Evolutionary conservation across 2,888 invertebrate species (phyloP).

Genomic region (Meiosimyza decipiens): DNA sequence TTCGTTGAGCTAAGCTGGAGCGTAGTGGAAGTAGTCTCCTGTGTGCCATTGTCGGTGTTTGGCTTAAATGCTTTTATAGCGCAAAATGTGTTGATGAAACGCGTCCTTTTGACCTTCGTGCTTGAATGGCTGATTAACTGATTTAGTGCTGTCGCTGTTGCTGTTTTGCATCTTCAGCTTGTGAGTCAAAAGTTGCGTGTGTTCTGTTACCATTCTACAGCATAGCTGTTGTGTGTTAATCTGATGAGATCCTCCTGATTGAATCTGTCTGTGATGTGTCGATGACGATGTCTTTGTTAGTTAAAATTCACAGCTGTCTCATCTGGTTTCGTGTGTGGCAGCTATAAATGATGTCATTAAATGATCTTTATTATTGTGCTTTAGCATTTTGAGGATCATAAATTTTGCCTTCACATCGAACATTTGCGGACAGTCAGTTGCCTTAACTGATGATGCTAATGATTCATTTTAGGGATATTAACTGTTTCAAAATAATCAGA

Average conservation of each 20-base stretch:
- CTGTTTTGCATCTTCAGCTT: conserved; percentile 39
- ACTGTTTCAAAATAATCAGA: too few relatives aligned
- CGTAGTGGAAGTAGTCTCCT: not conserved
- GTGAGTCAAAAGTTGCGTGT: conserved; percentile 1
- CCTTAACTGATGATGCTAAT: too few relatives aligned
- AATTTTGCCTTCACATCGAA: not conserved
- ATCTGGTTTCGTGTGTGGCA: conserved; percentile 34
- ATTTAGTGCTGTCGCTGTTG: conserved; percentile 35
- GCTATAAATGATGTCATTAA: conserved; percentile 50
- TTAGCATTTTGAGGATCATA: not conserved
- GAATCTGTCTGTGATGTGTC: conserved; percentile 52
- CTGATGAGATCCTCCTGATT: conserved; percentile 21
- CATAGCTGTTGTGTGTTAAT: conserved; percentile 8
- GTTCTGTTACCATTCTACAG: not conserved
- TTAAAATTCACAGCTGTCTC: conserved; percentile 23
- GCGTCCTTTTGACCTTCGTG: conserved; percentile 62
- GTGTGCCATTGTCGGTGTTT: conserved; percentile 50
- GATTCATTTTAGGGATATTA: too few relatives aligned
- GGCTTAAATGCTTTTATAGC: conserved; percentile 58
- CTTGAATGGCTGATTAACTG: conserved; percentile 13
- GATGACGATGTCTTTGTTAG: conserved; percentile 51
- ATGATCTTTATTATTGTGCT: conserved; percentile 34
- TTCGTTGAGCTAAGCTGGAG: conserved; percentile 14
- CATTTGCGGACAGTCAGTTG: too few relatives aligned
- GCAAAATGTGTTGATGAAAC: conserved; percentile 60